Conservation (phyloP, 1,140 invertebrate species). For the Nasonia vitripennis region DNA sequence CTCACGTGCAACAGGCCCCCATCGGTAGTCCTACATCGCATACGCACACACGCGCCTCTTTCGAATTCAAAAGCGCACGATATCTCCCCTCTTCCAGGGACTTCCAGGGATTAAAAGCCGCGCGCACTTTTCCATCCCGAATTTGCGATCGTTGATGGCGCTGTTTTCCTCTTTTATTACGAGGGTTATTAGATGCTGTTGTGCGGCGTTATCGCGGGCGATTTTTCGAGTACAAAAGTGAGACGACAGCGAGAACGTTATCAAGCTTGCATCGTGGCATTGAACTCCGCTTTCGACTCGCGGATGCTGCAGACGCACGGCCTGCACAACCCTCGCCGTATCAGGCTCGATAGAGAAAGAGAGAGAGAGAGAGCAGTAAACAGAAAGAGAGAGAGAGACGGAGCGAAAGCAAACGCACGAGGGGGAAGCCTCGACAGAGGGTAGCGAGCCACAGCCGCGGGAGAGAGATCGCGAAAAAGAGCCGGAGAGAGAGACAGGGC, state of each 20-base stretch:
- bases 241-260: too few species aligned
- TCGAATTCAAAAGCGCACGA: slow-evolving; percentile 32
- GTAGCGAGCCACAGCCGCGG: neutral
- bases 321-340: neutral
- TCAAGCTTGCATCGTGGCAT: slow-evolving; percentile 18
- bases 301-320: neutral
- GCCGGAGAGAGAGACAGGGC: neutral
- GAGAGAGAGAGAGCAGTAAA: neutral
- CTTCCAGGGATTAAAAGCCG: neutral
- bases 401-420: neutral
- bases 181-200: too few species aligned
- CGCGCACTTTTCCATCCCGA: too few species aligned
- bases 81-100: slow-evolving; percentile 7
- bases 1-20: slow-evolving; percentile 60
- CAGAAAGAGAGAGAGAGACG: slow-evolving; percentile 1
- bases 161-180: too few species aligned
- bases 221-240: too few species aligned
- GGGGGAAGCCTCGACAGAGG: neutral
- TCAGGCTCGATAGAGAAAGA: neutral
- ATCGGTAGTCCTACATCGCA: neutral
- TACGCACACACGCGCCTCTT: neutral
- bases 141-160: too few species aligned
- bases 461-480: neutral
- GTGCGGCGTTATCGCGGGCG: too few species aligned
- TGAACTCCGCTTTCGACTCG: slow-evolving; percentile 9